Evolutionary conservation across 2,797 vertebrate genomes (phyloP), one percentile per base, ranked within the genome.

Genomic region (Lacerta bilineata): DNA sequence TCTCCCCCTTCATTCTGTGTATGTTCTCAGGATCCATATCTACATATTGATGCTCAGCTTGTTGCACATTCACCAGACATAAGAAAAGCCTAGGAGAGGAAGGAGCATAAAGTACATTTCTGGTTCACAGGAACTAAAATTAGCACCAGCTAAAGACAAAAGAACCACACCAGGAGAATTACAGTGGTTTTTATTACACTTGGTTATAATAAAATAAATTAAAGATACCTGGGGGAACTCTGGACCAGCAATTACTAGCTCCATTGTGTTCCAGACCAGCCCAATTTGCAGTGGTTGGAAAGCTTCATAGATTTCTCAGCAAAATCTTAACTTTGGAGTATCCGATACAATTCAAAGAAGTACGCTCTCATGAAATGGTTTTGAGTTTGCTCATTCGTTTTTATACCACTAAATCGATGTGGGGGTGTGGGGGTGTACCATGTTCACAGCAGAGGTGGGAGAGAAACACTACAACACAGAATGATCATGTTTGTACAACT

Each of bases 51-150:
- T 27, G 27, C 27, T 80, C 29, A 10, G 15, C 39, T 69, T 29
- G 36, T 61, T 39, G 9, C 25, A 36, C 36, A 64, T 69, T 86
- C 83, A 11, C 83, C 89, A 33, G 82, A 33, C 77, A 18, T 2
- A 41, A 84, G 90, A 90, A 59, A 46, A 2, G 84, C 18, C 81
- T 50, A 17, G 75, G 68, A 93, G 36, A 87, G 36, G 50, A 68
- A 18, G 79, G 17, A 0, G n/a, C 11, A 6, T 10, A 80, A 86
- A 72, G 15, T 2, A 77, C 79, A 59, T 71, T 87, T 46, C 55
- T 36, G 50, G 46, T 83, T 27, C 0, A 0, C 33, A 75, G 68
- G 18, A 43, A 11, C 20, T 9, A 66, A 76, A 39, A 66, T 68
- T 46, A 18, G 15, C 7, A 15, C 3, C 15, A 33, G n/a, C 39